Percentiles rank a stretch among this genome's conserved stretches.
phyloP scores from a whole-genome alignment of 2,797 vertebrate species.

The Pygocentrus nattereri region DNA sequence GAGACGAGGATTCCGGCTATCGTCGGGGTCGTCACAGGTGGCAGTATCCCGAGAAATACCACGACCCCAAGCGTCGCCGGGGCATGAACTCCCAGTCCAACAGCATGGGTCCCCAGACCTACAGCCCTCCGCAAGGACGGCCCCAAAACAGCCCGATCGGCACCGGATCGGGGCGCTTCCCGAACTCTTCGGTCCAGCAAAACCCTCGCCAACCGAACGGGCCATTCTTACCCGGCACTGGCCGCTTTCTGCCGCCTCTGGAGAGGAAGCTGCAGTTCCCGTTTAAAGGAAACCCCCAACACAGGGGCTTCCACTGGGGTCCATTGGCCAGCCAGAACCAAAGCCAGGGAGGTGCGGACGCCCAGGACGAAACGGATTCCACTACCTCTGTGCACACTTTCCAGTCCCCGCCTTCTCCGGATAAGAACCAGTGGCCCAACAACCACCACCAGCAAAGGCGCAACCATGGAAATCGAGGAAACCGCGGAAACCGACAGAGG shows the following conservation, averaged over 20 bases:
- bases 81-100: constrained; percentile 54
- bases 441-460: constrained; percentile 45
- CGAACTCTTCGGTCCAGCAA: constrained; percentile 71
- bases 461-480: constrained; percentile 56
- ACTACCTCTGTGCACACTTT: constrained; percentile 41
- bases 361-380: constrained; percentile 59
- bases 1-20: constrained; percentile 40
- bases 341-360: constrained; percentile 49
- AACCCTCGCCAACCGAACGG: constrained; percentile 67
- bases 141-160: constrained; percentile 46
- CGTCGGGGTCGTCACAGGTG: constrained; percentile 81
- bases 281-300: constrained; percentile 87
- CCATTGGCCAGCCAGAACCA: constrained; percentile 72
- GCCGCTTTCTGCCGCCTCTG: constrained; percentile 84
- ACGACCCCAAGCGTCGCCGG: constrained; percentile 83
- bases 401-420: constrained; percentile 48
- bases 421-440: constrained; percentile 46
- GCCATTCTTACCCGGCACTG: constrained; percentile 81
- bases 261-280: constrained; percentile 86
- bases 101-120: neutral
- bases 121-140: constrained; percentile 13
- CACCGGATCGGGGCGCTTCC: constrained; percentile 67
- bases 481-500: constrained; percentile 60
- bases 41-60: constrained; percentile 87
- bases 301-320: constrained; percentile 84